Evolutionary conservation across 2,888 invertebrate species (phyloP).

Genomic region (Andrena bucephala): DNA sequence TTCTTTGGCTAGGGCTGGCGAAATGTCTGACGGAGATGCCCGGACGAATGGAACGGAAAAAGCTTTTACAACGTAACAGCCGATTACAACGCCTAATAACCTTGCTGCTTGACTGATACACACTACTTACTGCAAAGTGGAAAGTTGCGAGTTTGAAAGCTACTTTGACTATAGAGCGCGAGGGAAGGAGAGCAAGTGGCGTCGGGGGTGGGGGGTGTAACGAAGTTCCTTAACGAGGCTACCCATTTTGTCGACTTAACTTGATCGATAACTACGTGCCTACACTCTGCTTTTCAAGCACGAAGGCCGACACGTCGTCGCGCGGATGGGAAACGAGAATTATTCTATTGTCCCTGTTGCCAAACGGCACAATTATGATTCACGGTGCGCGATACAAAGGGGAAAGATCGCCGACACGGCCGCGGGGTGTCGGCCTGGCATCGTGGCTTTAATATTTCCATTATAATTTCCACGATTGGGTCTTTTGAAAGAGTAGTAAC

Average conservation of each 20-base stretch:
- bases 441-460: not conserved
- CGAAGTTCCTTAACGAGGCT: conserved; percentile 82
- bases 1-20: no score
- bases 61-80: conserved; percentile 68
- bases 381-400: not conserved
- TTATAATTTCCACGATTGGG: not conserved
- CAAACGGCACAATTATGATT: conserved; percentile 42
- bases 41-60: conserved; percentile 56
- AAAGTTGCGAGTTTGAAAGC: conserved; percentile 83
- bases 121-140: conserved; percentile 77
- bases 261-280: conserved; percentile 83
- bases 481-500: not conserved
- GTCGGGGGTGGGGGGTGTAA: conserved; percentile 70
- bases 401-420: not conserved
- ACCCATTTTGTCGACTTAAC: conserved; percentile 80
- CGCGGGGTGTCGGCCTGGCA: not conserved
- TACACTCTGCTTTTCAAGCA: conserved; percentile 67
- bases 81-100: conserved; percentile 76
- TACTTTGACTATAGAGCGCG: conserved; percentile 77
- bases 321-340: conserved; percentile 62
- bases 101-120: conserved; percentile 74
- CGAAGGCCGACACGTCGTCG: conserved; percentile 67
- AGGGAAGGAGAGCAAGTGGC: conserved; percentile 60
- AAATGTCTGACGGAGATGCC: not conserved
- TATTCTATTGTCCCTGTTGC: conserved; percentile 42